Evolutionary conservation across 1,140 invertebrate species (phyloP).

Genomic region (Brachionus manjavacas): DNA sequence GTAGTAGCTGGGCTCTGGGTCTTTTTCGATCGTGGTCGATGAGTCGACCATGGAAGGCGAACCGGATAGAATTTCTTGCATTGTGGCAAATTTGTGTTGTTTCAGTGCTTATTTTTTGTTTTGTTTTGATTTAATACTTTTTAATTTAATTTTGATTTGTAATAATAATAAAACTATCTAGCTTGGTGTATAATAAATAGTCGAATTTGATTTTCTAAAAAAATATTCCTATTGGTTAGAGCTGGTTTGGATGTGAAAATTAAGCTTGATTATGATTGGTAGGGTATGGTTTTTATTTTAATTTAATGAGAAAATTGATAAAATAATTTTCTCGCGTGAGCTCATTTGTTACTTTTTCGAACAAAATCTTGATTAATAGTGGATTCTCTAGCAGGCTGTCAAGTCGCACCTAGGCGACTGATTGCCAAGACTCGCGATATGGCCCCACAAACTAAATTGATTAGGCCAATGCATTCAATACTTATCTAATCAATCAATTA

Average conservation of each 20-base stretch:
- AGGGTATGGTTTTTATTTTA: neutral
- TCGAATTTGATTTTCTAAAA: slow-evolving; percentile 1
- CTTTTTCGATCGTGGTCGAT: neutral
- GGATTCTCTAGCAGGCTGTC: slow-evolving; percentile 9
- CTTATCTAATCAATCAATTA: slow-evolving; percentile 41
- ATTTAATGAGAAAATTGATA: slow-evolving; percentile 23
- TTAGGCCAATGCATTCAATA: slow-evolving; percentile 11
- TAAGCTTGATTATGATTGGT: neutral
- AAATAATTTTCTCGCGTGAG: neutral
- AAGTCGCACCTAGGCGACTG: neutral
- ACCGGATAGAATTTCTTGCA: slow-evolving; percentile 23
- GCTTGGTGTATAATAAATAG: slow-evolving; percentile 19
- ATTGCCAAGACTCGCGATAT: neutral
- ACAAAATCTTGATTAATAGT: slow-evolving; percentile 18
- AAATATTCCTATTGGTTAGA: slow-evolving; percentile 4
- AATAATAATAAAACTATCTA: slow-evolving; percentile 26
- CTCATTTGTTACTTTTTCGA: neutral
- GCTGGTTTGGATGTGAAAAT: neutral
- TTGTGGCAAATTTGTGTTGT: no score
- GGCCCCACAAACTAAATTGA: neutral
- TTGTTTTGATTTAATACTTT: neutral
- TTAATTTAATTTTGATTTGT: slow-evolving; percentile 33
- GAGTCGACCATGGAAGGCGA: neutral
- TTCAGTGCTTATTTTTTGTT: no score
- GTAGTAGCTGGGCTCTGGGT: neutral